Conservation (phyloP, 2,113 vertebrate species). For the Clarias gariepinus region DNA sequence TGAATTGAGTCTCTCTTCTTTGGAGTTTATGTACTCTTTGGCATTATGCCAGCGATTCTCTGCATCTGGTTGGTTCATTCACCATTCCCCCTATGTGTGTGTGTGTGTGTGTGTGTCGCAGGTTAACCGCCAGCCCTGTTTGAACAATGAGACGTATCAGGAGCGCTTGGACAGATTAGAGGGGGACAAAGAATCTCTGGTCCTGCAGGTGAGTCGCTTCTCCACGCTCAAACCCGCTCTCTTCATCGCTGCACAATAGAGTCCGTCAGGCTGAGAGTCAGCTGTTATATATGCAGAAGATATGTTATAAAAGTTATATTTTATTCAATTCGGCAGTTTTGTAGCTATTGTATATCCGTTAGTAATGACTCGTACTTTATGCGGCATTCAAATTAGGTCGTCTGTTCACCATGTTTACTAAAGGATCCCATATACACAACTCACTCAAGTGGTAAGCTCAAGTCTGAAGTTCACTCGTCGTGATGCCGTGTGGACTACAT, state of each 20-base stretch:
- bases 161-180: conserved; percentile 83
- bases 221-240: neutral
- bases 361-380: neutral
- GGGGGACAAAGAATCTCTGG: conserved; percentile 85
- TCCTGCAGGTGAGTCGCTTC: conserved; percentile 77
- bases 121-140: conserved; percentile 73
- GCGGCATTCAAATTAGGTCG: neutral
- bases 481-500: neutral
- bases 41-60: neutral
- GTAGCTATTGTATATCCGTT: too few relatives aligned
- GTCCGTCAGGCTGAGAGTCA: neutral
- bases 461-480: neutral
- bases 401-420: neutral
- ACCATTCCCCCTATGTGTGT: conserved; percentile 44
- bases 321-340: neutral
- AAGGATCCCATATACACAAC: neutral
- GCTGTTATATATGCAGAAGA: neutral
- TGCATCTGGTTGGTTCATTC: conserved; percentile 20
- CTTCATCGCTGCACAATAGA: conserved; percentile 3
- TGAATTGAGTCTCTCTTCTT: conserved; percentile 14
- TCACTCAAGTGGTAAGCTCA: neutral
- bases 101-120: conserved; percentile 56
- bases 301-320: neutral
- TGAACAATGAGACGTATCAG: conserved; percentile 82
- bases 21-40: conserved; percentile 8